Conservation (phyloP, 2,888 invertebrate species). For the Pseudococcus longispinus region DNA sequence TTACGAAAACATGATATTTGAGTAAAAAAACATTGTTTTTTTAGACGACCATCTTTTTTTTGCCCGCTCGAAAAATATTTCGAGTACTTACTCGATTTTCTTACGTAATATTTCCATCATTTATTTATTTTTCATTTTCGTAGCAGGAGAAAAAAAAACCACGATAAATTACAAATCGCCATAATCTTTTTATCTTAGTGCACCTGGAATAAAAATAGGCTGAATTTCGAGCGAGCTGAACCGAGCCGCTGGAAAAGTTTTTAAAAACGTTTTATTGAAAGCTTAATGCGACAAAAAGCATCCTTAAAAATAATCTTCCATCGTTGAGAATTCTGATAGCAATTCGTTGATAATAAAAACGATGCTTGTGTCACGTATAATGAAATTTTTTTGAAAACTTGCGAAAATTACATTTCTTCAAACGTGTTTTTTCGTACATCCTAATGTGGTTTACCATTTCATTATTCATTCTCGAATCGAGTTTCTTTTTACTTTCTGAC, state of each 20-base stretch:
- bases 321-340: conserved; percentile 13
- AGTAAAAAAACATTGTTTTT: background rate
- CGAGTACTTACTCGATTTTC: background rate
- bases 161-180: background rate
- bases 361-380: conserved; percentile 20
- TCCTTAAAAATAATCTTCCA: background rate
- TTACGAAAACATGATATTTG: background rate
- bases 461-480: conserved; percentile 10
- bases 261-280: background rate
- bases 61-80: background rate
- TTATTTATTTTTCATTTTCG: background rate
- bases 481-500: background rate
- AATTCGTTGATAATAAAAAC: conserved; percentile 43
- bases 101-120: background rate
- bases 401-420: conserved; percentile 17
- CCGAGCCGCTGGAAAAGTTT: background rate
- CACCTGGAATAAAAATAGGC: background rate
- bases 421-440: background rate
- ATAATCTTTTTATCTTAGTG: background rate
- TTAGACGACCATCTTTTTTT: background rate
- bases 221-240: background rate
- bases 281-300: background rate
- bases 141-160: background rate
- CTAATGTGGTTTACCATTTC: background rate
- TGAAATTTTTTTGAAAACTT: conserved; percentile 5